These are phyloP conservation scores for Stenodera caucasica DNA, from an alignment of 2,888 invertebrate genomes.

Conservation along the genomic window DNA sequence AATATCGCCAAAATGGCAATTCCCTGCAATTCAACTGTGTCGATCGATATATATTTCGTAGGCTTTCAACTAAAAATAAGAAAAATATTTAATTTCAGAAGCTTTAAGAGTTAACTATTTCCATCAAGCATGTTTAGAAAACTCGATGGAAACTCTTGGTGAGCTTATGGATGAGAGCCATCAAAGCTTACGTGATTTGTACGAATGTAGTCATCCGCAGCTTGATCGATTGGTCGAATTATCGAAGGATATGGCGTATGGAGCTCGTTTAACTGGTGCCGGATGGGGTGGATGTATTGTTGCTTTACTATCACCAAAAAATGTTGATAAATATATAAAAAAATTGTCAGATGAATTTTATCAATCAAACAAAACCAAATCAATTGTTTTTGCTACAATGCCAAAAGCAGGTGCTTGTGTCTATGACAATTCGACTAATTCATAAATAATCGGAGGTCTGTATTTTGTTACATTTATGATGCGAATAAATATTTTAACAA, in stretches of 20 bases:
- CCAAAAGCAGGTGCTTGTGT: conserved; percentile 67
- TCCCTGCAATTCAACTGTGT: neutral
- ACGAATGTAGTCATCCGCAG: conserved; percentile 91
- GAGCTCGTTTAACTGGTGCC: conserved; percentile 94
- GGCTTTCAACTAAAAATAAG: too few species aligned
- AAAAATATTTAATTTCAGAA: conserved; percentile 62
- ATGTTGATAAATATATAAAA: conserved; percentile 68
- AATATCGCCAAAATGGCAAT: neutral
- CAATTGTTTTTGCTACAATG: conserved; percentile 64
- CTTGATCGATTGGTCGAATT: conserved; percentile 79
- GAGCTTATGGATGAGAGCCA: conserved; percentile 88
- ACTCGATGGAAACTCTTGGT: conserved; percentile 66
- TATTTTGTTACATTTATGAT: neutral
- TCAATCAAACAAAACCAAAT: conserved; percentile 53
- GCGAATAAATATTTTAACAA: neutral
- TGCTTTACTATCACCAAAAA: conserved; percentile 71
- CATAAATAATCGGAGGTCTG: neutral
- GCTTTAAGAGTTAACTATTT: conserved; percentile 83
- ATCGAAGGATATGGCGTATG: conserved; percentile 65
- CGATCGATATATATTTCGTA: too few species aligned
- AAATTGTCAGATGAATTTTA: conserved; percentile 73
- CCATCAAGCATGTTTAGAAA: conserved; percentile 56
- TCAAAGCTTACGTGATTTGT: conserved; percentile 77
- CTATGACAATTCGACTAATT: conserved; percentile 23
- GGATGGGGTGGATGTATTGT: conserved; percentile 98